These are phyloP conservation scores for Platanista minor DNA, from an alignment of 2,113 vertebrate species.

Conservation along the genomic window DNA sequence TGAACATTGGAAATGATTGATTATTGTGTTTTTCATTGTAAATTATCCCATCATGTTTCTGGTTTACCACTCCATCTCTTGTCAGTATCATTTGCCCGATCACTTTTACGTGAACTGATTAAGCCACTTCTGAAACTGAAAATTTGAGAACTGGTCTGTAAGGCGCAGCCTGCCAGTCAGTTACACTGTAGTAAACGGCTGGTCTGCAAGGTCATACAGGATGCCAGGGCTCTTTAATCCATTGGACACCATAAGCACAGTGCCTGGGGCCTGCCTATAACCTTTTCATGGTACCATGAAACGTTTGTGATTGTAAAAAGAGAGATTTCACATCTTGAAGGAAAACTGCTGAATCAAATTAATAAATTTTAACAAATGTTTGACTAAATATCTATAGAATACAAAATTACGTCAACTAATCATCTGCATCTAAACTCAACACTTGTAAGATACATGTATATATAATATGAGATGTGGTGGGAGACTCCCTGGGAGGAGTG, in stretches of 20 bases:
- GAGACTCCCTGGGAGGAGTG: not conserved
- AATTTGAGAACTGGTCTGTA: not conserved
- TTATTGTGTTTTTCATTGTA: not conserved
- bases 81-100: not conserved
- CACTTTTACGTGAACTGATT: not conserved
- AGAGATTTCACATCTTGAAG: not conserved
- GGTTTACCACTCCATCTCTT: not conserved
- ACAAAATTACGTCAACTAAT: not conserved
- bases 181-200: not conserved
- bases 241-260: not conserved
- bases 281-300: not conserved
- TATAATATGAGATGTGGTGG: not conserved
- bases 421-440: not conserved
- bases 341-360: not conserved
- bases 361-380: not conserved
- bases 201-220: not conserved
- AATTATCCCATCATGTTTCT: not conserved
- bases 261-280: not conserved
- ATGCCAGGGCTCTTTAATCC: not conserved
- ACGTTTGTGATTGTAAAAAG: not conserved
- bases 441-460: not conserved
- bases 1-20: not conserved
- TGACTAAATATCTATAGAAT: not conserved
- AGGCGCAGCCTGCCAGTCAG: not conserved
- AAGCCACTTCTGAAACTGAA: not conserved